A percentile compares a stretch with the other conserved stretches of the same genome.
Evolutionary conservation across 2,888 invertebrate species (phyloP).

Genomic region (Tetragnatha montana): DNA sequence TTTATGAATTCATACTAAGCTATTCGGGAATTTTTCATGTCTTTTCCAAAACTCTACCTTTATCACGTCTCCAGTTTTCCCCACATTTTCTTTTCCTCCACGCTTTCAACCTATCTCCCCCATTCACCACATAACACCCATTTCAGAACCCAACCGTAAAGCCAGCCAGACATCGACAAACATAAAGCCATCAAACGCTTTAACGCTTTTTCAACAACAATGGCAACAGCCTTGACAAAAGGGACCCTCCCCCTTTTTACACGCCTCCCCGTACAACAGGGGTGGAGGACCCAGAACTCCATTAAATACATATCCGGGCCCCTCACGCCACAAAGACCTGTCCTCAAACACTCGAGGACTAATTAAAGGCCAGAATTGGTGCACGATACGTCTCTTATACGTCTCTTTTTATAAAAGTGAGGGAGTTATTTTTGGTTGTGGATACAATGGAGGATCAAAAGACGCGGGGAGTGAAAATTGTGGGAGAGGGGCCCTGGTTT

Average conservation of each 20-base stretch:
- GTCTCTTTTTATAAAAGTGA: background rate
- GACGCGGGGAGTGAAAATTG: no score
- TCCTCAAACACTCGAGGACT: constrained; percentile 27
- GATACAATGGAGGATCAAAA: no score
- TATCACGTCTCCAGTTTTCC: no score
- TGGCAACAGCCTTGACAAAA: constrained; percentile 4
- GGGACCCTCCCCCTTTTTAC: background rate
- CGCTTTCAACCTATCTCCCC: no score
- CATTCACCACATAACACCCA: no score
- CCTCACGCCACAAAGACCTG: background rate
- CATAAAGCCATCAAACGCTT: constrained; percentile 21
- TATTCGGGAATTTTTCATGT: no score
- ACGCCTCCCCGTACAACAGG: background rate
- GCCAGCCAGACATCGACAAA: background rate
- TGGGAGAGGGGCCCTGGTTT: no score
- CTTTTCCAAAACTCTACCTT: no score
- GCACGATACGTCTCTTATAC: background rate
- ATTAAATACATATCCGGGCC: constrained; percentile 52
- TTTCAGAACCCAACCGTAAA: background rate
- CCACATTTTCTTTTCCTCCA: no score
- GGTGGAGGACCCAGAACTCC: constrained; percentile 26
- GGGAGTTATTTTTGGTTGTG: no score
- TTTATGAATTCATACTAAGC: no score
- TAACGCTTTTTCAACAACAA: constrained; percentile 9
- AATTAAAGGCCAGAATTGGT: constrained; percentile 49